Base-by-base conservation (phyloP, 2,797 vertebrate species). In the Lerista edwardsae region DNA sequence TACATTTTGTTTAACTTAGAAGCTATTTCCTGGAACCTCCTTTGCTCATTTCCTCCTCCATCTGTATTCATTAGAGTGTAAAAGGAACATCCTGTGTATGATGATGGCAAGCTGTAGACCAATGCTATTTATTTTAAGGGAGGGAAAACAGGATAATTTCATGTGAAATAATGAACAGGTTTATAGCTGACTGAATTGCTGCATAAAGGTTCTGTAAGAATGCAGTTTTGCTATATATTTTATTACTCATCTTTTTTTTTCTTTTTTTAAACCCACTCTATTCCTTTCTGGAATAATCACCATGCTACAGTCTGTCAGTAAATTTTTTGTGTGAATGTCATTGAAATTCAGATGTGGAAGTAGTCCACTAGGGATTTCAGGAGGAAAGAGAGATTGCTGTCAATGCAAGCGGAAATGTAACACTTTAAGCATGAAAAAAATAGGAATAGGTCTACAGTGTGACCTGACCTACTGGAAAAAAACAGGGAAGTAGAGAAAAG, bases 11-110 rank as follows among this genome's bases (percentile, higher is more conserved):
- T 93, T 86, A 80, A 81, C 76, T 93, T 86, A 86, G 90, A 69
- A 86, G 89, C 81, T 91, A 80, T 91, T 94, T 95, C 92, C 92
- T 93, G 88, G 83, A 90, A 82, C 61, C 69, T 88, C 74, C 91
- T 91, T 90, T 72, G 57, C 85, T 91, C 88, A 89, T 91, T 91
- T 92, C 89, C 86, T 87, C 86, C 84, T 92, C 80, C 78, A 89
- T 87, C 88, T 93, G 75, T 87, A 59, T 87, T 90, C 90, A 90
- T 91, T 91, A 82, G 15, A 85, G 85, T 84, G 91, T 83, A 90
- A 91, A 94, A 94, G 90, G 83, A 90, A 87, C 88, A 89, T 83
- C 79, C 89, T 93, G 91, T 87, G 80, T 86, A 86, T 87, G 91
- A 89, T 1, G 79, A 90, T 88, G 90, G 79, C 51, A 91, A 92